Base-by-base conservation (phyloP, 2,113 vertebrate genomes). In the Otolemur garnettii region DNA sequence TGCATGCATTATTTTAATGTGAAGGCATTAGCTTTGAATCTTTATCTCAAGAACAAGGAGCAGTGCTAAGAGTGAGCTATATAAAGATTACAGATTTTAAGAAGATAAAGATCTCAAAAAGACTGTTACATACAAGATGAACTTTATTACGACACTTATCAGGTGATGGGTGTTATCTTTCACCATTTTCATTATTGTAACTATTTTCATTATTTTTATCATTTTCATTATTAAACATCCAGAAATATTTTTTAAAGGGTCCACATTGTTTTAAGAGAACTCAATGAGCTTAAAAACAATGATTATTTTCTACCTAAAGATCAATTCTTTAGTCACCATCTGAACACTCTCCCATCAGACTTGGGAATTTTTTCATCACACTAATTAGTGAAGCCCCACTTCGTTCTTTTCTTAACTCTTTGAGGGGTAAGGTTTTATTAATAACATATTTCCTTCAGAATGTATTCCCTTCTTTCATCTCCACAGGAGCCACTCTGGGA, bases 361-460 rank as follows among this genome's bases (percentile, higher is more conserved):
- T 53, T 30, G 45, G 66, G 21, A 22, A 69, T 75, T 72, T 89
- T 96, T 81, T 53, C 26, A 95, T 78, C 42, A 71, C 26, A 81
- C 81, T 85, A 71, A 96, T 97, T 95, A 90, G 62, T 80, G 59
- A 95, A 92, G 60, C 66, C 78, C 93, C 89, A 38, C 19, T 92
- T 72, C 71, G 28, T 84, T 96, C 75, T 90, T 90, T 92, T 84
- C 80, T 93, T 90, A 96, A 95, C 57, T 93, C 95, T 91, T 95
- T 45, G 57, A 78, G 57, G 50, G 64, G 42, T 78, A 80, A 74
- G 13, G 0, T 90, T 92, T 95, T 96, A 97, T 95, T 96, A 95
- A 79, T 93, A 90, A 95, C 57, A 28, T 90, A 83, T 93, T 97
- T 97, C 74, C 92, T 96, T 60, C 62, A 87, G 69, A 85, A 86